phyloP scores from a whole-genome alignment of 2,888 invertebrate species.

The Perithous albicinctus region DNA sequence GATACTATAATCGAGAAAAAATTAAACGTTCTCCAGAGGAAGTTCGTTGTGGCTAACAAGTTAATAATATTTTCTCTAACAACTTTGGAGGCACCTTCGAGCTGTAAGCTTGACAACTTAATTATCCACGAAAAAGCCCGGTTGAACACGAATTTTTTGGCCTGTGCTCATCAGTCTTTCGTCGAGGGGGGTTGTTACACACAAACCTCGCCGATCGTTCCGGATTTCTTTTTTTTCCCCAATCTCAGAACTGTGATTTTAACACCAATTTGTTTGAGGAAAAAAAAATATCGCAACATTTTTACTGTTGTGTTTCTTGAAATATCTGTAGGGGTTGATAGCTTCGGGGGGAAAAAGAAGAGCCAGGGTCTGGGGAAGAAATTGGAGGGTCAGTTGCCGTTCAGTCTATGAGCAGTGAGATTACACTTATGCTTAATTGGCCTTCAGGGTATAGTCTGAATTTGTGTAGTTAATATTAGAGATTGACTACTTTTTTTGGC shows the following conservation, averaged over 20 bases:
- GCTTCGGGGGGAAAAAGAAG: background rate
- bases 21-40: too few relatives aligned
- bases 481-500: background rate
- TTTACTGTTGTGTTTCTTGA: background rate
- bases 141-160: constrained; percentile 1
- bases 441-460: background rate
- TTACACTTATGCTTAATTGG: background rate
- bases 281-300: background rate
- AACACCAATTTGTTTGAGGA: background rate
- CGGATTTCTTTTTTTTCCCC: background rate
- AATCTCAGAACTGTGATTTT: background rate
- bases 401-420: background rate
- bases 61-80: constrained; percentile 54
- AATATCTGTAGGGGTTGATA: background rate
- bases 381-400: background rate
- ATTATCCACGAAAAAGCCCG: constrained; percentile 36
- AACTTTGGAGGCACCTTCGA: constrained; percentile 19
- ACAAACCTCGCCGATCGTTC: background rate
- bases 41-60: background rate
- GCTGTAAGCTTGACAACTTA: background rate
- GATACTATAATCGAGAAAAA: too few relatives aligned
- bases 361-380: background rate
- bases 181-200: background rate
- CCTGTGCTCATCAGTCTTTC: background rate
- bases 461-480: background rate